Evolutionary conservation across 2,888 invertebrate species (phyloP), one percentile per base, ranked within the genome.

Genomic region (Alloscopus bannaensis): DNA sequence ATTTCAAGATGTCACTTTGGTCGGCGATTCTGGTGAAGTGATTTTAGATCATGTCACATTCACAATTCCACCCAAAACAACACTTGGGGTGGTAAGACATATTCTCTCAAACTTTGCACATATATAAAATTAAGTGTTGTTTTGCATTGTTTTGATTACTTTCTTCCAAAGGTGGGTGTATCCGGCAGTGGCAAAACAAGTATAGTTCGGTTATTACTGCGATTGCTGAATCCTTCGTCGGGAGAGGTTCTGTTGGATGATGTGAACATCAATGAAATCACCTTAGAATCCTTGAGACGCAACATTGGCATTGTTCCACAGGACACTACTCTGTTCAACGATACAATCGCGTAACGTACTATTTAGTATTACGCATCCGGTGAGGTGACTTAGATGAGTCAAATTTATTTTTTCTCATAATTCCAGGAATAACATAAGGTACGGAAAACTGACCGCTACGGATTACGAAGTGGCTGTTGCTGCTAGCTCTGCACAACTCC

Each of bases 281-380:
- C 87, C 20, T 89, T 90, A 85, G 86, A 87, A 22, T 90, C 90
- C 0, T 85, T 91, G 26, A 86, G 90, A 2, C 86, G 87, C 55
- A 85, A 86, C 26, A 90, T 91, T 42, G 90, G 90, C 26, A 90
- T 91, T 31, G 90, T 91, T 16, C 90, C 91, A 13, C 91, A 91
- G 79, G 89, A 90, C 81, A 89, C 89, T 1, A 89, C 89, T 11
- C 87, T 90, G 16, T 89, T 89, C 83, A 89, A 90, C 85, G 87
- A 87, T 80, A 87, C 88, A 69, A 89, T 89, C 59, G 86, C 84
- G 88, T 88, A 73, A 73, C 36, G 13, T 36, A 36, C 36, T 36
- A 36, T 13, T 36, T 36, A 36, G 36, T 36, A 36, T 8, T 36
- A 13, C 36, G 36, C 6, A 36, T 36, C 36, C 36, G 55, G 4